Percentiles rank a stretch among this genome's conserved stretches.
Evolutionary conservation across 1,140 invertebrate species (phyloP).

Genomic region (Oncopeltus fasciatus): DNA sequence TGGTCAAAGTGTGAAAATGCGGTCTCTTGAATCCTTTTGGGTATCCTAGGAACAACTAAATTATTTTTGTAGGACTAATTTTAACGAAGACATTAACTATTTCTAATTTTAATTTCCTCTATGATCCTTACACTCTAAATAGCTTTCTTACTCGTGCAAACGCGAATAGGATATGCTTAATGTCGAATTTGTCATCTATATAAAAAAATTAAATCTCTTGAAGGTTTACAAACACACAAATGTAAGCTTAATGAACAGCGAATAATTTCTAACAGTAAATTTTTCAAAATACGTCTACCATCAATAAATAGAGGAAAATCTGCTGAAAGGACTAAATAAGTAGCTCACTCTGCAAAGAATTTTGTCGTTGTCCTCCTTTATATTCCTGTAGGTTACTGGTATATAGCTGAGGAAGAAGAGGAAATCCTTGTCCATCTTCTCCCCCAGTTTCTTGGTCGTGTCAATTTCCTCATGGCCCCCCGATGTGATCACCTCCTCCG

Average conservation of each 20-base stretch:
- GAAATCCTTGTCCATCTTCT: neutral
- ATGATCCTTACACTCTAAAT: too few relatives aligned
- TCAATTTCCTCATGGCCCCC: too few relatives aligned
- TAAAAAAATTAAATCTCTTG: neutral
- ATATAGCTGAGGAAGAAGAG: neutral
- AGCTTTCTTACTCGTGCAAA: neutral
- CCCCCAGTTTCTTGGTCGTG: neutral
- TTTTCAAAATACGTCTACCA: neutral
- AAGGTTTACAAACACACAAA: neutral
- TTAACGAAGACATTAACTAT: too few relatives aligned
- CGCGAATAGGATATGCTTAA: neutral
- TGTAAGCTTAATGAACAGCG: neutral
- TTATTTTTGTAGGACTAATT: too few relatives aligned
- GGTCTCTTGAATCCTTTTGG: too few relatives aligned
- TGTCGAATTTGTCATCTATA: neutral
- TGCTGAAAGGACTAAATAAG: neutral
- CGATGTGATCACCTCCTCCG: too few relatives aligned
- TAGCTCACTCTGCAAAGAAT: neutral
- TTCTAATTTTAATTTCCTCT: too few relatives aligned
- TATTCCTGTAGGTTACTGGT: neutral
- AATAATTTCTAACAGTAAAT: neutral
- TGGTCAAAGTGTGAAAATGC: too few relatives aligned
- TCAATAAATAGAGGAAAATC: neutral
- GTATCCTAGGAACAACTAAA: too few relatives aligned
- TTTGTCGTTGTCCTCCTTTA: neutral